Base-by-base conservation (phyloP, 1,140 invertebrate genomes). In the Venustaconcha ellipsiformis region DNA sequence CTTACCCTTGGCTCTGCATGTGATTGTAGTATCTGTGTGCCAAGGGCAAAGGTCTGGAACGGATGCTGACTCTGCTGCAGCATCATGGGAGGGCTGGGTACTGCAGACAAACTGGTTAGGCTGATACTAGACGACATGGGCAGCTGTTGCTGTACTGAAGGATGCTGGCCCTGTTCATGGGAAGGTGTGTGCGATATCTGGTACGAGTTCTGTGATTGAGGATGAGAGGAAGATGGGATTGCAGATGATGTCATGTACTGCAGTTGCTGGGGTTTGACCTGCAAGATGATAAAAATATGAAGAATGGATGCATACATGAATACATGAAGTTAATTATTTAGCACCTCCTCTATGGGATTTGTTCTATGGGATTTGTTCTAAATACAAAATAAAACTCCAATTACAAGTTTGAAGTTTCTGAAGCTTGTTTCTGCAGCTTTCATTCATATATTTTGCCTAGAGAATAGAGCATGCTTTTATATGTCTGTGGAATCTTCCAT, bases 201-300 rank as follows among this genome's bases (percentile, higher is more conserved):
- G 62, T 67, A 57, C 57, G 68, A 48, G 77, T 65, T 64, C 63
- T 78, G 14, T 68, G 67, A 30, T 59, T 69, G 56, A 67, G 63
- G 11, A 69, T n/a, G 56, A 69, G 72, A 20, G 64, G 67, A 71
- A 63, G 62, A 14, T 82, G 74, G 6, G 67, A 26, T 37, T 62
- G 72, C 55, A 74, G 23, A 67, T 8, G 57, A 60, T 83, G 82
- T 30, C 64, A 23, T 57, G 90, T 90, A 82, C 58, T 86, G 87
- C 23, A 88, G 63, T 87, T 94, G 94, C 85, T 94, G 94, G 79
- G 94, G 94, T 90, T 94, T 94, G 83, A 94, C 93, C 88, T 89
- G 74, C 26, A 79, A 80, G 67, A 23, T 65, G 63, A 74, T 15
- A 68, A 64, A 62, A 13, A 57, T 11, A 18, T 62, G 8, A 26